A percentile compares a stretch with the other conserved stretches of the same genome.
These are phyloP conservation scores for Paelopatides confundens DNA, from an alignment of 53 echinoderm and acorn worm species.

Conservation along the genomic window DNA sequence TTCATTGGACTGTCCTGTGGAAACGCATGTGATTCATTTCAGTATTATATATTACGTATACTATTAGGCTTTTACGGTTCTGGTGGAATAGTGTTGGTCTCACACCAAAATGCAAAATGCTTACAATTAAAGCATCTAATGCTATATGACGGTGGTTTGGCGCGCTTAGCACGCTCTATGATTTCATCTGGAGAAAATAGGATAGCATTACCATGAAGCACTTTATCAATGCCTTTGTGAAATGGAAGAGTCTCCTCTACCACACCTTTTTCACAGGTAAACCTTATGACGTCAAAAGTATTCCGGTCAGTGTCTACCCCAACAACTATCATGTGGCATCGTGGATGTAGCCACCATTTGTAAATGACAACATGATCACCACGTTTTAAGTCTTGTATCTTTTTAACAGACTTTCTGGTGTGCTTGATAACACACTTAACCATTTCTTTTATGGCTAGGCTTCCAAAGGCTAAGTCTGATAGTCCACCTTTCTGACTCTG, in stretches of 20 bases:
- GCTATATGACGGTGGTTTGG: background rate
- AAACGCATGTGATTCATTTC: no score
- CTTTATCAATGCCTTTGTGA: background rate
- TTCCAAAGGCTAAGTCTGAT: background rate
- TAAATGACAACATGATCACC: conserved; percentile 62
- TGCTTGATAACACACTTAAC: background rate
- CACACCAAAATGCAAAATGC: conserved; percentile 7
- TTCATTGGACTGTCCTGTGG: no score
- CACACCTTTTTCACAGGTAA: conserved; percentile 60
- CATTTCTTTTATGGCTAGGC: no score
- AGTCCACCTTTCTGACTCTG: no score
- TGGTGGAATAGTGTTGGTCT: background rate
- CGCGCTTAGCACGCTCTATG: background rate
- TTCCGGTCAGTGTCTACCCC: background rate
- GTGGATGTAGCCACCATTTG: conserved; percentile 52
- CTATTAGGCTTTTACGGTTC: background rate
- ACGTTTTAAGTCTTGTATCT: conserved; percentile 7
- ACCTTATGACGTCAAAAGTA: conserved; percentile 46
- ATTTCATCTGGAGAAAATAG: background rate
- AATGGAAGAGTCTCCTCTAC: conserved; percentile 18
- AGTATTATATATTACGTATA: no score
- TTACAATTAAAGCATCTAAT: background rate
- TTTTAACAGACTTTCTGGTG: background rate
- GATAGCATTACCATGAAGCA: background rate
- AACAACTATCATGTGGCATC: conserved; percentile 62